Conservation (phyloP, 2,797 vertebrate genomes). For the Hirundo rustica region DNA sequence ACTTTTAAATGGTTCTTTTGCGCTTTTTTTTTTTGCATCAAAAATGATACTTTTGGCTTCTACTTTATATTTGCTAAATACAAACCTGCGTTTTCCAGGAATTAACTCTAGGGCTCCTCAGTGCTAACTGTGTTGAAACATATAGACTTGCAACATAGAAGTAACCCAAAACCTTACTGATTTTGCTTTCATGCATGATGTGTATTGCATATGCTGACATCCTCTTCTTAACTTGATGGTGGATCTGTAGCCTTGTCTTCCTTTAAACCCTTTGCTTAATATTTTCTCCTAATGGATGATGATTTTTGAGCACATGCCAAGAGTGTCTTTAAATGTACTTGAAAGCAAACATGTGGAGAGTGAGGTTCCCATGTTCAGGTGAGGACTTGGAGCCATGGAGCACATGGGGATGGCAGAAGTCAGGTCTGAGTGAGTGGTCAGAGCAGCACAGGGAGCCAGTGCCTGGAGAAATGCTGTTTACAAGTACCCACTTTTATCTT, state of each 20-base stretch:
- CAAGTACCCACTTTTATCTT: not conserved
- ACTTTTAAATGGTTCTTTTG: not conserved
- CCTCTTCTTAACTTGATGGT: not conserved
- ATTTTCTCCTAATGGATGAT: not conserved
- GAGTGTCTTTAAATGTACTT: not conserved
- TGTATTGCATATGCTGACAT: not conserved
- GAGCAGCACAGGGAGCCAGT: not conserved
- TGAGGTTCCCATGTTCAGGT: not conserved
- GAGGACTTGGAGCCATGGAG: not conserved
- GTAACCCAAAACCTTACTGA: not conserved
- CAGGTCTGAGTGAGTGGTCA: not conserved
- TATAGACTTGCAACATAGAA: not conserved
- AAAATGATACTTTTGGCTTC: not conserved
- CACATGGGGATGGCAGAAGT: not conserved
- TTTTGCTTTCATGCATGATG: not conserved
- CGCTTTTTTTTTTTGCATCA: rapidly evolving
- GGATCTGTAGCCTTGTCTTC: not conserved
- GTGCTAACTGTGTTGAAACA: not conserved
- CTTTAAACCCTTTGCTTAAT: not conserved
- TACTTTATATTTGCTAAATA: not conserved
- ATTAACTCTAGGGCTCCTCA: not conserved
- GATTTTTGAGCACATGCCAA: not conserved
- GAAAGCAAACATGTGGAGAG: not conserved
- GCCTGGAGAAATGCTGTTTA: not conserved
- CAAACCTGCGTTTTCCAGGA: not conserved